Evolutionary conservation across 2,888 invertebrate species (phyloP).

Genomic region (Syritta pipiens): DNA sequence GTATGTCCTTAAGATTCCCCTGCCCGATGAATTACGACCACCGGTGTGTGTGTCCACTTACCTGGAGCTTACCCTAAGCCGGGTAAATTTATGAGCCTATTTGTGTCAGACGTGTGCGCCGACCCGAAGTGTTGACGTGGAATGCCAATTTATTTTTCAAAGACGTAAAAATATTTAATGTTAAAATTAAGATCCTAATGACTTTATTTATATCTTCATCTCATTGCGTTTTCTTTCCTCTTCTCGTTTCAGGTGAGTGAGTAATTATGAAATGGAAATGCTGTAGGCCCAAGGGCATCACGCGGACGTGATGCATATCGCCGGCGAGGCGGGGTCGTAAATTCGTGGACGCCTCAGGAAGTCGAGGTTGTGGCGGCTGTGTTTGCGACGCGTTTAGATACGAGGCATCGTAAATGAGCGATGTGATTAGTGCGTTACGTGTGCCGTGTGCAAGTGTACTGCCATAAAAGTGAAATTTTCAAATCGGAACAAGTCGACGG

Average conservation of each 20-base stretch:
- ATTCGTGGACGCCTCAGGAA: too few relatives aligned
- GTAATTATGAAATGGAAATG: too few relatives aligned
- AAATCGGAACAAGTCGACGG: too few relatives aligned
- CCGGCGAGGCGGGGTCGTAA: neutral
- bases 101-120: slow-evolving; percentile 1
- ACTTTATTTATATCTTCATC: slow-evolving; percentile 1
- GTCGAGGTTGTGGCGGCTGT: neutral
- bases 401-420: slow-evolving; percentile 2
- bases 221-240: neutral
- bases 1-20: neutral
- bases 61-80: slow-evolving; percentile 4
- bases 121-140: slow-evolving; percentile 1
- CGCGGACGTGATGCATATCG: too few relatives aligned
- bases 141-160: neutral
- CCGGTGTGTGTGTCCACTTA: neutral
- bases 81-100: neutral
- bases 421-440: slow-evolving; percentile 13
- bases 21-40: slow-evolving; percentile 2
- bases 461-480: neutral
- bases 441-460: neutral
- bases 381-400: too few relatives aligned
- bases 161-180: slow-evolving; percentile 7
- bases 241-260: slow-evolving; percentile 52
- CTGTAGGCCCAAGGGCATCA: too few relatives aligned
- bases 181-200: slow-evolving; percentile 2